Conservation (phyloP, 2,888 invertebrate species). For the Drosophila pseudotalamancana region DNA sequence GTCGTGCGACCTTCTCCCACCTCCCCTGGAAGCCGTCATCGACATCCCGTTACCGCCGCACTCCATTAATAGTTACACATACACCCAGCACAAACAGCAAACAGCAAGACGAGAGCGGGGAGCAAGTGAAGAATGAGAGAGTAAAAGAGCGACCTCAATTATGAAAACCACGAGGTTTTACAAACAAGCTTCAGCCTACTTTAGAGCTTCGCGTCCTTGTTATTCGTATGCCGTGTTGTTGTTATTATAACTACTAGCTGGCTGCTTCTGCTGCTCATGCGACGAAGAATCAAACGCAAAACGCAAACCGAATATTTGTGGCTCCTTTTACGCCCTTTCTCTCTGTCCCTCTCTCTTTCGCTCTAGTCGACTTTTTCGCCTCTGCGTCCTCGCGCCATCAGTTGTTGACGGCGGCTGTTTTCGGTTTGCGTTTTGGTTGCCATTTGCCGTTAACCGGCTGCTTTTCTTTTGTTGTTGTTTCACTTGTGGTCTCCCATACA, state of each 20-base stretch:
- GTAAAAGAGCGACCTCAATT: constrained; percentile 66
- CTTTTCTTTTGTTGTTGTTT: constrained; percentile 29
- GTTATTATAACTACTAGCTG: constrained; percentile 7
- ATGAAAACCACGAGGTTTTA: constrained; percentile 72
- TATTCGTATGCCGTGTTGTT: constrained; percentile 3
- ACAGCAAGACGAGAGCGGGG: constrained; percentile 2
- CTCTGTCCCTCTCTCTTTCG: background rate
- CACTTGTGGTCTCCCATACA: constrained; percentile 44
- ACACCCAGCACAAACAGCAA: constrained; percentile 38
- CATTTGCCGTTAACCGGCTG: constrained; percentile 53
- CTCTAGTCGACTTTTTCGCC: background rate
- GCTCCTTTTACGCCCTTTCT: constrained; percentile 49
- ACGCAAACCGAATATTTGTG: constrained; percentile 75
- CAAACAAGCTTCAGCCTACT: constrained; percentile 57
- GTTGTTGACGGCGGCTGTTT: constrained; percentile 44
- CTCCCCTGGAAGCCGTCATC: background rate
- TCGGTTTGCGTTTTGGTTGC: constrained; percentile 60
- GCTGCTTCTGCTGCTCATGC: constrained; percentile 40
- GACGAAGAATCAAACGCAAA: constrained; percentile 73
- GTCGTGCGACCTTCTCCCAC: constrained; percentile 16
- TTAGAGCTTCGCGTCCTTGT: constrained; percentile 10
- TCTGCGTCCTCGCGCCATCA: constrained; percentile 3
- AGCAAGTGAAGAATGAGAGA: background rate
- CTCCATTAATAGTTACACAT: constrained; percentile 66
- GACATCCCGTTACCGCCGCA: constrained; percentile 20